Percentiles rank a stretch among this genome's conserved stretches.
phyloP scores from a whole-genome alignment of 2,113 vertebrate species.

The Procapra przewalskii region DNA sequence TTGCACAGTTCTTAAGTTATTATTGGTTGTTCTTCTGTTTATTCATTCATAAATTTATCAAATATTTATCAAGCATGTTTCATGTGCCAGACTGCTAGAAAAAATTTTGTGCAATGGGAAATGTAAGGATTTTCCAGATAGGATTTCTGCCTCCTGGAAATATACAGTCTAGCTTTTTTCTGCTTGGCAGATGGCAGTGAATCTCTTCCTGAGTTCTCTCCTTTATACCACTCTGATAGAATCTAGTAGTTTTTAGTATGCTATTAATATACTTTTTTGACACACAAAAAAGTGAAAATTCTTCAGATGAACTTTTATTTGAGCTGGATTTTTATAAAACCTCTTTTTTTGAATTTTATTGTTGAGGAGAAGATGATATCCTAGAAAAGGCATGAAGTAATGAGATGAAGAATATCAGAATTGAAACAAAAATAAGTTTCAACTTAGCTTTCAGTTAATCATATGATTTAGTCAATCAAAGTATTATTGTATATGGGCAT shows the following conservation, averaged over 20 bases:
- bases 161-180: neutral
- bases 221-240: neutral
- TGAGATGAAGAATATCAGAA: neutral
- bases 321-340: neutral
- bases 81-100: neutral
- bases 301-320: neutral
- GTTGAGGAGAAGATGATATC: neutral
- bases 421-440: neutral
- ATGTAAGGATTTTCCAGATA: neutral
- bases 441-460: neutral
- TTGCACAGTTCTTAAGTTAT: neutral
- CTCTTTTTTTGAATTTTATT: neutral
- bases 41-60: neutral
- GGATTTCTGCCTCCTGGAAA: neutral
- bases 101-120: neutral
- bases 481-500: neutral
- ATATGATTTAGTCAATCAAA: neutral
- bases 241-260: neutral
- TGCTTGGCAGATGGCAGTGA: neutral
- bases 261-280: neutral
- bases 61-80: neutral
- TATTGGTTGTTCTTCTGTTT: neutral
- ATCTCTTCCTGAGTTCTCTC: neutral
- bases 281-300: neutral
- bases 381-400: constrained; percentile 1